Percentiles rank a stretch among this genome's conserved stretches.
Evolutionary conservation across 1,140 invertebrate species (phyloP).

Genomic region (Calosoma granatense): DNA sequence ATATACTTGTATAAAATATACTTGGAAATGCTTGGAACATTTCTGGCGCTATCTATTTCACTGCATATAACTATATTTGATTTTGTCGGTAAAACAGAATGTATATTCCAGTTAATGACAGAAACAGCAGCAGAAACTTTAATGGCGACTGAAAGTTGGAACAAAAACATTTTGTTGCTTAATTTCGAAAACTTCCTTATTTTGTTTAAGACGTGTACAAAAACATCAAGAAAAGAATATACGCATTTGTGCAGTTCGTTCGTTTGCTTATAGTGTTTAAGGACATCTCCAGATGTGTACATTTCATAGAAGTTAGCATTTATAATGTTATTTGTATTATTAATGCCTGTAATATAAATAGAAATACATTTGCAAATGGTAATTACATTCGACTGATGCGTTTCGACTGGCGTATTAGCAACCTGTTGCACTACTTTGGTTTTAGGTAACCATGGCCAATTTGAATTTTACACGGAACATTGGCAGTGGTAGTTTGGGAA

Average conservation of each 20-base stretch:
- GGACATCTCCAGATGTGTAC: neutral
- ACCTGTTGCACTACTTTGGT: constrained; percentile 3
- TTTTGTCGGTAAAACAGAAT: neutral
- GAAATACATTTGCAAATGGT: constrained; percentile 10
- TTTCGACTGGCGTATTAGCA: too few relatives aligned
- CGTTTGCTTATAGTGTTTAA: neutral
- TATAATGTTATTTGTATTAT: constrained; percentile 29
- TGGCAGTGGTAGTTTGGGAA: constrained; percentile 44
- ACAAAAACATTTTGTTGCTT: constrained; percentile 9
- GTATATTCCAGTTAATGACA: neutral
- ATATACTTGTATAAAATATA: too few relatives aligned
- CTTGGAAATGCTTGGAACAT: too few relatives aligned
- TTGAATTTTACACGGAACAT: constrained; percentile 41
- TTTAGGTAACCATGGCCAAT: constrained; percentile 39
- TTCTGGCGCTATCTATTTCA: too few relatives aligned
- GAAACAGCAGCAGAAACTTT: neutral
- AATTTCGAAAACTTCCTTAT: neutral
- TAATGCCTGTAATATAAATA: constrained; percentile 24
- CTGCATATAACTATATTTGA: too few relatives aligned
- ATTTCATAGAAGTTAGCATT: neutral
- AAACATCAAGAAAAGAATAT: neutral
- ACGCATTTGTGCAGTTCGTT: neutral
- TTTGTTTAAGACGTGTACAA: neutral
- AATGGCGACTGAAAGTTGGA: constrained; percentile 6
- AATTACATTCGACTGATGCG: constrained; percentile 5